phyloP scores from a whole-genome alignment of 2,113 vertebrate species.

The Alligator mississippiensis region DNA sequence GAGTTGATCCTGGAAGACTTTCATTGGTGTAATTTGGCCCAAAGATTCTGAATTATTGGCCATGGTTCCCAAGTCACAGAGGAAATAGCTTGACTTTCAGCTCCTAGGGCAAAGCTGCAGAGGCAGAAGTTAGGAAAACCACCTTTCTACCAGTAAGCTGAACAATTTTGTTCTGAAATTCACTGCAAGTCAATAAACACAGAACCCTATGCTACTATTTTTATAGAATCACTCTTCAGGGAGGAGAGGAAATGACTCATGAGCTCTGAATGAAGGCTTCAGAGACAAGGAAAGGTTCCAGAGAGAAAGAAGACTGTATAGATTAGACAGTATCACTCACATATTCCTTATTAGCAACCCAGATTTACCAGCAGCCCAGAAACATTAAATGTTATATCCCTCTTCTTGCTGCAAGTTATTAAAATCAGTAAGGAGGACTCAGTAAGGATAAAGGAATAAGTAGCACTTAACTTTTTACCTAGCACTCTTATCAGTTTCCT shows the following conservation, averaged over 20 bases:
- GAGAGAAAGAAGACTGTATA: neutral
- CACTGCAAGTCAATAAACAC: neutral
- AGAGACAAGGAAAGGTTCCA: neutral
- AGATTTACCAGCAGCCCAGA: neutral
- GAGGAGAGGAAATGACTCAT: conserved; percentile 26
- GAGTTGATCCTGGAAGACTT: no score
- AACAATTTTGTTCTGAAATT: neutral
- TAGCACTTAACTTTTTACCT: neutral
- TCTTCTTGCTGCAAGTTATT: neutral
- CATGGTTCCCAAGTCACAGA: neutral
- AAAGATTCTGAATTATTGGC: neutral
- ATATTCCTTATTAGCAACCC: neutral
- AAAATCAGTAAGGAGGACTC: neutral
- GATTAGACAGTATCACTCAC: neutral
- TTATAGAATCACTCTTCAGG: neutral
- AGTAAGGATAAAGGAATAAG: neutral
- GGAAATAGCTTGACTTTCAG: conserved; percentile 3
- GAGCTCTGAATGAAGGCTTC: neutral
- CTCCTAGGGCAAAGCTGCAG: neutral
- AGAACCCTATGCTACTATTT: neutral
- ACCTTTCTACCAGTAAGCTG: neutral
- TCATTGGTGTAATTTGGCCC: neutral
- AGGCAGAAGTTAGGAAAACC: conserved; percentile 6
- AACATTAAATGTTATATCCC: neutral
- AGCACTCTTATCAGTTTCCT: neutral